phyloP scores from a whole-genome alignment of 2,797 vertebrate species.

The Cuculus canorus region DNA sequence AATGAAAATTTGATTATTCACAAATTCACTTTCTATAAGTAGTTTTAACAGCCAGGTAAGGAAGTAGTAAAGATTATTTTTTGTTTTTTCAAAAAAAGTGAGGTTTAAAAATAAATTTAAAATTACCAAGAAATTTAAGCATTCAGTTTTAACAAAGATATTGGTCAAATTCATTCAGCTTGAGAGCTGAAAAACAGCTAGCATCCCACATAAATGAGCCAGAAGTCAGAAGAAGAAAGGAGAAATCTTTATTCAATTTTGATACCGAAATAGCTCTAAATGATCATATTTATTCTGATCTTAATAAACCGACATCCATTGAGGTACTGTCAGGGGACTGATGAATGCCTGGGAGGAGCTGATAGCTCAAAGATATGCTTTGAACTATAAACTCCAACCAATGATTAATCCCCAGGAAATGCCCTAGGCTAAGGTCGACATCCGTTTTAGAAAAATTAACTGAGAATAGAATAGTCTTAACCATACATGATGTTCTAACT shows the following conservation, averaged over 20 bases:
- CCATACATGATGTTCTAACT: not conserved
- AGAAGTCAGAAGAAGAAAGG: not conserved
- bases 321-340: not conserved
- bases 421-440: not conserved
- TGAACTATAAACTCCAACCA: not conserved
- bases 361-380: not conserved
- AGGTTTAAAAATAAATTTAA: not conserved
- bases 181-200: not conserved
- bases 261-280: not conserved
- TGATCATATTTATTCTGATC: not conserved
- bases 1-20: not conserved
- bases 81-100: not conserved
- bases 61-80: not conserved
- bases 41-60: not conserved
- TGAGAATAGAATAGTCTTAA: not conserved
- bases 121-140: not conserved
- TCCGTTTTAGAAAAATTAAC: not conserved
- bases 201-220: rapidly evolving
- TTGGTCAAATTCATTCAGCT: not conserved
- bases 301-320: not conserved
- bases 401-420: not conserved
- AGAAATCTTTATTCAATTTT: not conserved
- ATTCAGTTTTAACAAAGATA: not conserved
- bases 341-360: not conserved
- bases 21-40: not conserved